Base-by-base conservation (phyloP, 2,888 invertebrate species). In the Eudemis profundana region DNA sequence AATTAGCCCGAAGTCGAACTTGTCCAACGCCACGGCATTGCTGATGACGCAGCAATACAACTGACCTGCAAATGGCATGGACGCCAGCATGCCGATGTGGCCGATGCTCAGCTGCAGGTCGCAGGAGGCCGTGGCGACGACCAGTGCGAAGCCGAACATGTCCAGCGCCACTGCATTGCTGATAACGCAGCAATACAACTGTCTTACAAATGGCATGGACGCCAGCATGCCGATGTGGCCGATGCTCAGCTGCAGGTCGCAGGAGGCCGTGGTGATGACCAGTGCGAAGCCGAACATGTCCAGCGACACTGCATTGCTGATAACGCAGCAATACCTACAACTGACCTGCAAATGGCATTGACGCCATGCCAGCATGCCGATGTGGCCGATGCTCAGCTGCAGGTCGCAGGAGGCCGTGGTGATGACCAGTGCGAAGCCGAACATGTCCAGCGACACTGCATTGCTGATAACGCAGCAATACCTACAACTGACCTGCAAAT, bases 281-380 rank as follows among this genome's bases (percentile, higher is more conserved):
- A 85, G 69, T 33, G 83, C 80, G 70, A 79, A 84, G 0, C 86
- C 87, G 21, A 89, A 87, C 81, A 87, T 81, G 57, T 88, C 89
- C 61, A 87, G 47, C 0, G 82, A 83, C 1, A 81, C 78, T 0
- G 82, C 86, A 1, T 77, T 76, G 42, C 68, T 73, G 67, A 86
- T 84, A 61, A 86, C 66, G 66, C 80, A 75, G 72, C 87, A 85
- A 0, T n/a, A n/a, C n/a, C n/a, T n/a, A n/a, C n/a, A n/a, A n/a
- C n/a, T n/a, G n/a, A n/a, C n/a, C n/a, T n/a, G n/a, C n/a, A n/a
- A n/a, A n/a, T n/a, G n/a, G n/a, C n/a, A n/a, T n/a, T n/a, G n/a
- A n/a, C n/a, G n/a, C n/a, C n/a, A n/a, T n/a, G n/a, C n/a, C n/a
- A n/a, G n/a, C n/a, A n/a, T n/a, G n/a, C n/a, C n/a, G n/a, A n/a